Conservation (phyloP, 2,113 vertebrate genomes). For the Lampris megalopsis region DNA sequence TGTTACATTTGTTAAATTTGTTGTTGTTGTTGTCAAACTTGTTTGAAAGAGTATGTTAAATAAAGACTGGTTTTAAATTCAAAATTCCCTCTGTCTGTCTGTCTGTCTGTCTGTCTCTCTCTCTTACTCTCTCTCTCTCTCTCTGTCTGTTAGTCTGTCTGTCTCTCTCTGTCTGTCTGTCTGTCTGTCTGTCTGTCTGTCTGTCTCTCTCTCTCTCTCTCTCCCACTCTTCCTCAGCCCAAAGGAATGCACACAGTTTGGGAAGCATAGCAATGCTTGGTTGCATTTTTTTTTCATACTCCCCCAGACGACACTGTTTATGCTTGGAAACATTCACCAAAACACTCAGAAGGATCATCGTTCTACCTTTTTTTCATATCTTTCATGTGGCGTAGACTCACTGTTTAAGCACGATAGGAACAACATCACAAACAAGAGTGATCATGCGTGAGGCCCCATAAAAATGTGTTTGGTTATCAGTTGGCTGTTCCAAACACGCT, state of each 20-base stretch:
- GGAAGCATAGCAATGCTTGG: neutral
- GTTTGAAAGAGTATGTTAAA: no score
- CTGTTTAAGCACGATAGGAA: slow-evolving; percentile 51
- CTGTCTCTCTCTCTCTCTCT: slow-evolving; percentile 8
- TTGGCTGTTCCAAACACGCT: slow-evolving; percentile 62
- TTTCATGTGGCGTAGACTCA: slow-evolving; percentile 61
- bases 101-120: no score
- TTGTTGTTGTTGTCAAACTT: no score
- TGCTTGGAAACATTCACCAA: slow-evolving; percentile 49
- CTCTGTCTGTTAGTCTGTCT: no score
- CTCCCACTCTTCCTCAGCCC: neutral
- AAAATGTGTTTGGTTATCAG: slow-evolving; percentile 73
- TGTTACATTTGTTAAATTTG: no score
- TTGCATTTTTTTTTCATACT: slow-evolving; percentile 24
- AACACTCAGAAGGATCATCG: slow-evolving; percentile 28
- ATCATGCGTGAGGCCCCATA: slow-evolving; percentile 66
- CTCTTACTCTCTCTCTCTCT: no score
- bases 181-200: no score
- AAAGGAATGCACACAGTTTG: no score
- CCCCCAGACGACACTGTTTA: slow-evolving; percentile 23
- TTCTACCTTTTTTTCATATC: slow-evolving; percentile 32
- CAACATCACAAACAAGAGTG: slow-evolving; percentile 70
- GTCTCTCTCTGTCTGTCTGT: no score
- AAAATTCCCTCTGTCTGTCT: no score
- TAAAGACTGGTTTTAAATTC: no score